A percentile compares a stretch with the other conserved stretches of the same genome.
Evolutionary conservation across 64 coral and sea anemone genomes (phyloP).

Genomic region (Hydrozoanthus tunicans): DNA sequence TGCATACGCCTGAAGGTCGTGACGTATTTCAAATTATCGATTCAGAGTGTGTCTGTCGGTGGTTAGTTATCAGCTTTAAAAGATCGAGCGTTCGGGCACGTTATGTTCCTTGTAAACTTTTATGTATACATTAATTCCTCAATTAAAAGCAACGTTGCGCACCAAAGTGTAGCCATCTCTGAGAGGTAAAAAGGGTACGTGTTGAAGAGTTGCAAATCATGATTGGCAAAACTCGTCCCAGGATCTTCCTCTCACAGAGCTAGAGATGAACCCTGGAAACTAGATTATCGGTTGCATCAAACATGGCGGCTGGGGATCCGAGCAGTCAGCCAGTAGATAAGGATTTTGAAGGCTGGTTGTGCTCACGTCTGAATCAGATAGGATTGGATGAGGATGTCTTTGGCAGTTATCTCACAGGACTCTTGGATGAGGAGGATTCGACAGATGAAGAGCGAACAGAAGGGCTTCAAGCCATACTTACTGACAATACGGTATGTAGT

Average conservation of each 20-base stretch:
- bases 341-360: conserved; percentile 80
- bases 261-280: background rate
- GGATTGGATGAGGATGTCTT: conserved; percentile 94
- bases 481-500: conserved; percentile 81
- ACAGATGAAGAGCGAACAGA: conserved; percentile 83
- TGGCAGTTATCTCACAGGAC: conserved; percentile 85
- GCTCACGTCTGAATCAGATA: conserved; percentile 66
- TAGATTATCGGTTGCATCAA: conserved; percentile 13
- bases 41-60: no score
- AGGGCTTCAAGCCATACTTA: conserved; percentile 74
- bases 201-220: no score
- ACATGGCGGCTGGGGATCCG: conserved; percentile 70
- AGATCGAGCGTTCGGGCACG: no score
- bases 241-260: background rate
- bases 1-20: no score
- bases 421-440: conserved; percentile 88
- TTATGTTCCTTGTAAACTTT: no score
- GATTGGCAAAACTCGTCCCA: background rate
- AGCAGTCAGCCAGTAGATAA: conserved; percentile 1
- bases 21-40: no score
- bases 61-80: no score
- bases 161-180: no score
- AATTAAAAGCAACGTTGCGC: no score
- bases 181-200: no score
- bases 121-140: no score